Percentiles rank a stretch among this genome's conserved stretches.
phyloP scores from a whole-genome alignment of 2,888 invertebrate species.

The Diadegma fenestrale region DNA sequence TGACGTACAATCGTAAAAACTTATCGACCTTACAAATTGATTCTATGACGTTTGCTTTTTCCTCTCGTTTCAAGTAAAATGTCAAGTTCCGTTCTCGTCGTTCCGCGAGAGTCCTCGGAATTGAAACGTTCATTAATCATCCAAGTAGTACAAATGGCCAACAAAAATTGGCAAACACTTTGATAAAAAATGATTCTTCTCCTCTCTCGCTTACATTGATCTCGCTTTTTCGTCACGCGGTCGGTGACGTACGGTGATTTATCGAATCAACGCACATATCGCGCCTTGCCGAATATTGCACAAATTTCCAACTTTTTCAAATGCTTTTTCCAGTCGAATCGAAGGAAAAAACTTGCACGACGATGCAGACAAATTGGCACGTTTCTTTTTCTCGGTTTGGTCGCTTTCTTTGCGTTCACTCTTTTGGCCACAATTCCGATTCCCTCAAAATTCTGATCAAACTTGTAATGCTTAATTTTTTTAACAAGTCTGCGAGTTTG shows the following conservation, averaged over 20 bases:
- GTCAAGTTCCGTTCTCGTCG: slow-evolving; percentile 3
- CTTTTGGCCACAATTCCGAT: no score
- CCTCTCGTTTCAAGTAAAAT: not conserved
- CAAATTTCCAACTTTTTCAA: not conserved
- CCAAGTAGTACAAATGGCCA: slow-evolving; percentile 20
- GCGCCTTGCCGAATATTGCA: not conserved
- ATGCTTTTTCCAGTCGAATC: not conserved
- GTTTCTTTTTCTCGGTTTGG: not conserved
- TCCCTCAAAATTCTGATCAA: no score
- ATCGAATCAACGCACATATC: not conserved
- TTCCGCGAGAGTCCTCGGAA: slow-evolving; percentile 16
- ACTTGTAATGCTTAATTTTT: no score
- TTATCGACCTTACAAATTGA: slow-evolving; percentile 75
- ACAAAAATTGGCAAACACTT: slow-evolving; percentile 21
- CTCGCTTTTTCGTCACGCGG: slow-evolving; percentile 3
- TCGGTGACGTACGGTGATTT: not conserved
- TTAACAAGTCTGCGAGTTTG: no score
- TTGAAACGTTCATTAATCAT: not conserved
- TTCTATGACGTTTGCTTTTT: slow-evolving; percentile 69
- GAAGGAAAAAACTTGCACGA: not conserved
- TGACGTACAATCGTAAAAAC: slow-evolving; percentile 79
- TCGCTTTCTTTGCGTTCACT: no score
- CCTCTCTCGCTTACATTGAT: not conserved
- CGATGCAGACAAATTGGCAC: not conserved
- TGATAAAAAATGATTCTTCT: slow-evolving; percentile 20